Base-by-base conservation (phyloP, 2,113 vertebrate species). In the Furnarius figulus region DNA sequence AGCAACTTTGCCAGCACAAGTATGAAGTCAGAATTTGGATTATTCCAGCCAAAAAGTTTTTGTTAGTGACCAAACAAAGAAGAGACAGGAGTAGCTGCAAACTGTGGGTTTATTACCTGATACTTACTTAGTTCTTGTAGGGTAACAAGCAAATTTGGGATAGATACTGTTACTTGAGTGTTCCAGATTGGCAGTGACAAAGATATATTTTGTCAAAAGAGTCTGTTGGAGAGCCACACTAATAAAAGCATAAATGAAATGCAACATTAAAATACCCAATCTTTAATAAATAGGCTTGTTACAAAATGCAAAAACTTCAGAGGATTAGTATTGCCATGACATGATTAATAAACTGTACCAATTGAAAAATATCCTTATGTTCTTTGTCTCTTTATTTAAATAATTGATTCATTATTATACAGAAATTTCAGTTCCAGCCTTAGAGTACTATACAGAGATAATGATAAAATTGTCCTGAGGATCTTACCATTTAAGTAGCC, bases 341-440 rank as follows among this genome's bases (percentile, higher is more conserved):
- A 22, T 56, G 31, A 33, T 33, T 56, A 56, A 33, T 56, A 31
- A 56, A 9, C 55, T 33, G 30, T 55, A 55, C 30, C 30, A 55
- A 33, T 55, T 55, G 20, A 33, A 55, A 55, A 11, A 31, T 55
- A 31, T 55, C 53, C 53, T 55, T 55, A 20, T 55, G 53, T 55
- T 55, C 53, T 55, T 12, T 55, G 30, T 20, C 55, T 56, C 20
- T 56, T 8, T 44, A n/a, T n/a, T 13, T 61, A 77, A 76, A 35
- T 14, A 31, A 73, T 1, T 0, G 4, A 25, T 42, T 77, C 0
- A 23, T 21, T 56, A n/a, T n/a, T n/a, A n/a, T n/a, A n/a, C n/a
- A n/a, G n/a, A n/a, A n/a, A n/a, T n/a, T n/a, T n/a, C n/a, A n/a
- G n/a, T n/a, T n/a, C n/a, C n/a, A n/a, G n/a, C n/a, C n/a, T n/a